These are phyloP conservation scores for Melanostoma mellinum DNA, from an alignment of 2,888 invertebrate species.

Conservation along the genomic window DNA sequence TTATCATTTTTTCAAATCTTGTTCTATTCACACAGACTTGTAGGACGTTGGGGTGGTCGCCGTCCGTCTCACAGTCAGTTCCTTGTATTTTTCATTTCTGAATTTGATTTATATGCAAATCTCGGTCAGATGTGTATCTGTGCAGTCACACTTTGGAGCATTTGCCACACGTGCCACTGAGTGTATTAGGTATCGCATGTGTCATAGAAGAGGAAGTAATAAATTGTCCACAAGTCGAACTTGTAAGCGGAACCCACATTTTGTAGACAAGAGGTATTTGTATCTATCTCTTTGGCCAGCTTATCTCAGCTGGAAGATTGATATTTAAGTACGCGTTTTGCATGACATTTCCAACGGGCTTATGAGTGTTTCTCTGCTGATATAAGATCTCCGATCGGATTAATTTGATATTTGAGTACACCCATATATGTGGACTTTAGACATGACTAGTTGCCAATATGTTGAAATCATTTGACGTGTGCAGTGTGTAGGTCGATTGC, in stretches of 20 bases:
- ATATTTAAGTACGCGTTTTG: constrained; percentile 53
- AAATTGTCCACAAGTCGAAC: constrained; percentile 9
- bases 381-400: constrained; percentile 48
- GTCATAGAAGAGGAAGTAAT: constrained; percentile 45
- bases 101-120: constrained; percentile 58
- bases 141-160: constrained; percentile 46
- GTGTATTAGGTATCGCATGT: not conserved
- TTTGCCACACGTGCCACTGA: constrained; percentile 32
- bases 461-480: constrained; percentile 3
- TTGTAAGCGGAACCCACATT: constrained; percentile 27
- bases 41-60: constrained; percentile 33
- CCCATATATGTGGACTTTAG: not conserved
- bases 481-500: constrained; percentile 1
- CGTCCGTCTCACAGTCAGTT: not conserved
- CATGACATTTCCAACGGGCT: constrained; percentile 51
- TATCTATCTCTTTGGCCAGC: not conserved
- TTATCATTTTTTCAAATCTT: constrained; percentile 63
- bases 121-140: constrained; percentile 43
- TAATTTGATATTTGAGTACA: not conserved
- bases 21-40: constrained; percentile 41
- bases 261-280: not conserved
- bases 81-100: constrained; percentile 11
- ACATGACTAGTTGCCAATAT: constrained; percentile 7
- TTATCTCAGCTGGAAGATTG: constrained; percentile 11
- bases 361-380: constrained; percentile 16